Evolutionary conservation across 2,113 vertebrate genomes (phyloP).

Genomic region (Phocoena sinus): DNA sequence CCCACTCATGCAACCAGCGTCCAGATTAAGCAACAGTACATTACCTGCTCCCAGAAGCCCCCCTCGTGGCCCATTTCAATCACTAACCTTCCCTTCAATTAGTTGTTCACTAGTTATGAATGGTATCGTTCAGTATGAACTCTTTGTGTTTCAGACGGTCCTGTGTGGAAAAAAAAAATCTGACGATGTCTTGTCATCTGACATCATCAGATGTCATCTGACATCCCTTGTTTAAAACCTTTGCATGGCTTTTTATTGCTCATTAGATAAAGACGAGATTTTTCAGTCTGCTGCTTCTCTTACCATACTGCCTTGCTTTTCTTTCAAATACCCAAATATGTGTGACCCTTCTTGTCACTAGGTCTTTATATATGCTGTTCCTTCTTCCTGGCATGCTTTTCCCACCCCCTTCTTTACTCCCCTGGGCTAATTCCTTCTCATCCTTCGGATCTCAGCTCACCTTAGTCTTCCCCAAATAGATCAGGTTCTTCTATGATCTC

Average conservation of each 20-base stretch:
- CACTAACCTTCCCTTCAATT: neutral
- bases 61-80: neutral
- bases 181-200: neutral
- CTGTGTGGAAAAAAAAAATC: neutral
- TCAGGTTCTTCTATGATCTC: too few relatives aligned
- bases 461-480: too few relatives aligned
- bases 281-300: neutral
- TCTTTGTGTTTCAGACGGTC: neutral
- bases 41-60: too few relatives aligned
- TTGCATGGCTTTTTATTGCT: neutral
- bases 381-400: neutral
- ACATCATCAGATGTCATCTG: neutral
- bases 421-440: neutral
- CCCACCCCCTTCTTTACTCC: neutral
- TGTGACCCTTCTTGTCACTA: neutral
- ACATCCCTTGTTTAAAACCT: neutral
- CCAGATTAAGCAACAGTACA: neutral
- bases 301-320: neutral
- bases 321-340: neutral
- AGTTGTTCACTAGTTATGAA: neutral
- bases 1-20: neutral
- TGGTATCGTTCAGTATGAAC: neutral
- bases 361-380: neutral
- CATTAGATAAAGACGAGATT: neutral
- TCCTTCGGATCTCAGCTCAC: too few relatives aligned